phyloP scores from a whole-genome alignment of 1,140 invertebrate genomes.

The Drosophila busckii region DNA sequence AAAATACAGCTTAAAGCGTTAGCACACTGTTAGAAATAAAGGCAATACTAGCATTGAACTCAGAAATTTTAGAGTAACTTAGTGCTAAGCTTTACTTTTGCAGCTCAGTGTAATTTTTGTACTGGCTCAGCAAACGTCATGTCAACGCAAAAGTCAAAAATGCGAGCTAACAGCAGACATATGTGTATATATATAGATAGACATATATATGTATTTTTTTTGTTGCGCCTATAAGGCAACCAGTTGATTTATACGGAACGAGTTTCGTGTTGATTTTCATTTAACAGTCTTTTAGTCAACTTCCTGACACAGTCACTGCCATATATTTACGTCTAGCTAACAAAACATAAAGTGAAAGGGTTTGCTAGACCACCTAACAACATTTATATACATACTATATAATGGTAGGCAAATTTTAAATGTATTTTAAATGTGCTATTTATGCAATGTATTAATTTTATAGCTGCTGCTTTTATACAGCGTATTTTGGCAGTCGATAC shows the following conservation, averaged over 20 bases:
- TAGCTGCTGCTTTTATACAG: no score
- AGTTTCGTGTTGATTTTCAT: constrained; percentile 73
- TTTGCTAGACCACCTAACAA: no score
- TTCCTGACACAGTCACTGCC: constrained; percentile 74
- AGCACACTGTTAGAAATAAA: constrained; percentile 42
- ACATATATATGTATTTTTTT: constrained; percentile 12
- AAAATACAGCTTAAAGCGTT: constrained; percentile 14
- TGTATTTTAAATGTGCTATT: no score
- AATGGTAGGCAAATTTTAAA: no score
- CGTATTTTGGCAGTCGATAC: neutral
- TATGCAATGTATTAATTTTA: no score
- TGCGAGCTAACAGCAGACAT: constrained; percentile 34
- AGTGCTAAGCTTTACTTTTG: neutral
- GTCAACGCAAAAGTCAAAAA: constrained; percentile 74
- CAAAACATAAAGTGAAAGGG: constrained; percentile 68
- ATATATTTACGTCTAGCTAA: constrained; percentile 64
- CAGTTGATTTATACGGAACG: constrained; percentile 70
- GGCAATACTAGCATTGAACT: neutral
- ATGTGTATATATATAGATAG: constrained; percentile 14
- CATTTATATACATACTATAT: no score
- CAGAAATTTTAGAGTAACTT: neutral
- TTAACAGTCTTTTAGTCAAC: constrained; percentile 77
- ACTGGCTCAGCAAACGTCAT: constrained; percentile 60
- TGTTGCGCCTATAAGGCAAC: constrained; percentile 55
- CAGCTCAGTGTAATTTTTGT: constrained; percentile 42